Conservation (phyloP, 2,113 vertebrate species). For the Microtus oregoni region DNA sequence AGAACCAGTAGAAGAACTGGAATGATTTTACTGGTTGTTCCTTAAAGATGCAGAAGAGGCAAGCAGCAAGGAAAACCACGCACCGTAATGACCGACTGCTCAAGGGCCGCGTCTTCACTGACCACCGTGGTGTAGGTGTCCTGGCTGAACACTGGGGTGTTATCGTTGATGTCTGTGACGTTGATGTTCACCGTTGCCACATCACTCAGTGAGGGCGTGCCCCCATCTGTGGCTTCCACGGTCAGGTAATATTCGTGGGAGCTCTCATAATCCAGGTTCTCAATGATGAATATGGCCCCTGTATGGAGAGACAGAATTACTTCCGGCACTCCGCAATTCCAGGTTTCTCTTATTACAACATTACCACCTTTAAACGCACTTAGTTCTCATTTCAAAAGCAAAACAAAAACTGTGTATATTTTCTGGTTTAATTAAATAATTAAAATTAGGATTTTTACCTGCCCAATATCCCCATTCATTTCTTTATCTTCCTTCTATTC, state of each 20-base stretch:
- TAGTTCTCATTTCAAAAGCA: not conserved
- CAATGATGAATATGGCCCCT: slow-evolving; percentile 96
- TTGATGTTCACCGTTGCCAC: slow-evolving; percentile 96
- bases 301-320: not conserved
- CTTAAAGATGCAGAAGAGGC: not conserved
- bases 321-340: not conserved
- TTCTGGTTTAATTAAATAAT: not conserved
- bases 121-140: slow-evolving; percentile 93
- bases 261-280: slow-evolving; percentile 94
- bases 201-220: slow-evolving; percentile 94
- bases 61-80: slow-evolving; percentile 51
- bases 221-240: slow-evolving; percentile 95
- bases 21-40: not conserved
- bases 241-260: slow-evolving; percentile 97
- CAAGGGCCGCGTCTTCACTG: slow-evolving; percentile 93
- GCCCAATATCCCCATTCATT: not conserved
- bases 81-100: slow-evolving; percentile 92
- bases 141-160: slow-evolving; percentile 94
- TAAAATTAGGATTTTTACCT: not conserved
- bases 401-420: not conserved
- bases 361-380: not conserved
- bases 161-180: slow-evolving; percentile 97
- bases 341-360: not conserved
- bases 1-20: not conserved
- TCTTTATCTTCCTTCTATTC: not conserved